These are phyloP conservation scores for Drosophila fuyamai DNA, from an alignment of 1,140 invertebrate genomes.

Conservation along the genomic window DNA sequence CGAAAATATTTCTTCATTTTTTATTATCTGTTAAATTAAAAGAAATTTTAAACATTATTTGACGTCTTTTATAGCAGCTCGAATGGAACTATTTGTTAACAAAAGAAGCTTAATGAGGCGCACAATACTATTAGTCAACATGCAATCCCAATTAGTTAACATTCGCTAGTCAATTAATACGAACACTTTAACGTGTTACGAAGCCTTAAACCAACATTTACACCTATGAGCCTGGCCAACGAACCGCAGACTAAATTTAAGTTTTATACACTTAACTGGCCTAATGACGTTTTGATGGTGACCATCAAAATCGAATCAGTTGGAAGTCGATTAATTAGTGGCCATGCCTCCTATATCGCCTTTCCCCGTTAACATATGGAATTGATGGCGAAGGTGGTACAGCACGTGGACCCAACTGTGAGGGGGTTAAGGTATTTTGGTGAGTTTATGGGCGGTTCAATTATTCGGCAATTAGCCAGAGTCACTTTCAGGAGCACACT, in stretches of 20 bases:
- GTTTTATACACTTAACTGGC: slow-evolving; percentile 68
- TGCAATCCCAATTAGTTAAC: slow-evolving; percentile 14
- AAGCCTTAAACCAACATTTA: slow-evolving; percentile 31
- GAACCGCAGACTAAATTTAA: slow-evolving; percentile 55
- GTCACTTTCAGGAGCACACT: slow-evolving; percentile 28
- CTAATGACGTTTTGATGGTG: slow-evolving; percentile 79
- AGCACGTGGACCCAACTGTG: slow-evolving; percentile 64
- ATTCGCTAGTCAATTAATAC: slow-evolving; percentile 49
- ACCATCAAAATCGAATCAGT: slow-evolving; percentile 81
- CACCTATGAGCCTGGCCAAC: slow-evolving; percentile 14
- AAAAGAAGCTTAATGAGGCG: slow-evolving; percentile 6
- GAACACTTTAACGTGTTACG: slow-evolving; percentile 28
- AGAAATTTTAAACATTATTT: too few relatives aligned
- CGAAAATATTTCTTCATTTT: too few relatives aligned
- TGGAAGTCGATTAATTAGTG: slow-evolving; percentile 80
- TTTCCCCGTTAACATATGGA: slow-evolving; percentile 18
- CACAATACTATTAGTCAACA: slow-evolving; percentile 19
- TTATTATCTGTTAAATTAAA: too few relatives aligned
- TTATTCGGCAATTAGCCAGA: slow-evolving; percentile 76
- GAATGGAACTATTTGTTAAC: not conserved
- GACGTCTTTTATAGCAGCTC: not conserved
- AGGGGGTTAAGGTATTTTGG: slow-evolving; percentile 28
- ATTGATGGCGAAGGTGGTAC: slow-evolving; percentile 27
- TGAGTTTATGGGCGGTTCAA: slow-evolving; percentile 37
- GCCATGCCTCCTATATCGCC: slow-evolving; percentile 18